Evolutionary conservation across 2,888 invertebrate genomes (phyloP).

Genomic region (Melipona bicolor): DNA sequence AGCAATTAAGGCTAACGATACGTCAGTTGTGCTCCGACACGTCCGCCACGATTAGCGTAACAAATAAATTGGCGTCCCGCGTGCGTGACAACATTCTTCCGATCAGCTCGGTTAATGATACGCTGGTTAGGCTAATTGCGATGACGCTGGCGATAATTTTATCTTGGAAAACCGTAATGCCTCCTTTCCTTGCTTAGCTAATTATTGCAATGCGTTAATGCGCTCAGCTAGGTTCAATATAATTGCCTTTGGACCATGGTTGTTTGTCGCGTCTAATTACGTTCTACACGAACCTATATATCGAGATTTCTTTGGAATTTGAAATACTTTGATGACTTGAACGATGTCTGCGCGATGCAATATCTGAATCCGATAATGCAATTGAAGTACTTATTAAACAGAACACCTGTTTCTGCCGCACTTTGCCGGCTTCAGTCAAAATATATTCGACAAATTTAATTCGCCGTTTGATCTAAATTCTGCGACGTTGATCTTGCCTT

Average conservation of each 20-base stretch:
- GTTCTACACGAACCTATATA: not conserved
- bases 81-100: slow-evolving; percentile 31
- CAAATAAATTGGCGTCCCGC: slow-evolving; percentile 30
- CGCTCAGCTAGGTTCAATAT: not conserved
- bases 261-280: not conserved
- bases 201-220: slow-evolving; percentile 27
- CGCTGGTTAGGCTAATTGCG: slow-evolving; percentile 37
- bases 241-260: not conserved
- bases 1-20: not conserved
- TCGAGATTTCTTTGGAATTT: not conserved
- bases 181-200: slow-evolving; percentile 5
- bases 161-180: slow-evolving; percentile 29
- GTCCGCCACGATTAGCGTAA: slow-evolving; percentile 37
- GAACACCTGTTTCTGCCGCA: slow-evolving; percentile 25
- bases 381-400: slow-evolving; percentile 13
- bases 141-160: slow-evolving; percentile 41
- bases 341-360: not conserved
- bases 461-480: not conserved
- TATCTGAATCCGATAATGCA: slow-evolving; percentile 8
- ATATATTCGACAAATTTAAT: slow-evolving; percentile 8
- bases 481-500: not conserved
- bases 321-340: not conserved
- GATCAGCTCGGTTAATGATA: slow-evolving; percentile 28
- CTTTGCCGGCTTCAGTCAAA: slow-evolving; percentile 12
- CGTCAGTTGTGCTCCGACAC: slow-evolving; percentile 14